These are phyloP conservation scores for Chaetodon trifasciatus DNA, from an alignment of 2,797 vertebrate genomes.

Conservation along the genomic window DNA sequence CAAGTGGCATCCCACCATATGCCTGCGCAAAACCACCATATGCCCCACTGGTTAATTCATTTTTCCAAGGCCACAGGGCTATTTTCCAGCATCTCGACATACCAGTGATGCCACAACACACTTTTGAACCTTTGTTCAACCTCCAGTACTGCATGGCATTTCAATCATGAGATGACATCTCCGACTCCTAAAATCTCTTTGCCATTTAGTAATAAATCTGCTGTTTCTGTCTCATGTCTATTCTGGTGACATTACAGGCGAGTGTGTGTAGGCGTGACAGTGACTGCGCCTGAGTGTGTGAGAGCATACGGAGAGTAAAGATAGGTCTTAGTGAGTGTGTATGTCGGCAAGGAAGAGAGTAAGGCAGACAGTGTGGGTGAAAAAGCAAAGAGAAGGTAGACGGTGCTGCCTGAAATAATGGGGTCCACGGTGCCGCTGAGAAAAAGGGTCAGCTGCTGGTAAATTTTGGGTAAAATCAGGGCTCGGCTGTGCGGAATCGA, in stretches of 20 bases:
- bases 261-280: constrained; percentile 61
- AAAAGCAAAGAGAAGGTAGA: constrained; percentile 39
- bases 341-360: not conserved
- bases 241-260: constrained; percentile 59
- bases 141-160: constrained; percentile 30
- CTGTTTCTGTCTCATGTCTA: constrained; percentile 47
- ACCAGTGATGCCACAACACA: constrained; percentile 42
- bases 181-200: constrained; percentile 24
- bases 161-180: constrained; percentile 24
- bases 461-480: constrained; percentile 78
- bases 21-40: constrained; percentile 81
- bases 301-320: constrained; percentile 57
- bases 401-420: constrained; percentile 48
- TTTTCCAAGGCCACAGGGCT: constrained; percentile 63
- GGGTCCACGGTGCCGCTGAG: constrained; percentile 55
- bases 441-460: constrained; percentile 78
- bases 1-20: constrained; percentile 81
- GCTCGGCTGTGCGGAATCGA: constrained; percentile 67
- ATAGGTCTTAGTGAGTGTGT: constrained; percentile 46
- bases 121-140: constrained; percentile 51
- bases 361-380: constrained; percentile 29
- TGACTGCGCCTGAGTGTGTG: constrained; percentile 59
- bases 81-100: constrained; percentile 53
- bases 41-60: constrained; percentile 84
- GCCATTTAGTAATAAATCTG: constrained; percentile 44